These are phyloP conservation scores for Deroplatys truncata DNA, from an alignment of 2,888 invertebrate species.

Conservation along the genomic window DNA sequence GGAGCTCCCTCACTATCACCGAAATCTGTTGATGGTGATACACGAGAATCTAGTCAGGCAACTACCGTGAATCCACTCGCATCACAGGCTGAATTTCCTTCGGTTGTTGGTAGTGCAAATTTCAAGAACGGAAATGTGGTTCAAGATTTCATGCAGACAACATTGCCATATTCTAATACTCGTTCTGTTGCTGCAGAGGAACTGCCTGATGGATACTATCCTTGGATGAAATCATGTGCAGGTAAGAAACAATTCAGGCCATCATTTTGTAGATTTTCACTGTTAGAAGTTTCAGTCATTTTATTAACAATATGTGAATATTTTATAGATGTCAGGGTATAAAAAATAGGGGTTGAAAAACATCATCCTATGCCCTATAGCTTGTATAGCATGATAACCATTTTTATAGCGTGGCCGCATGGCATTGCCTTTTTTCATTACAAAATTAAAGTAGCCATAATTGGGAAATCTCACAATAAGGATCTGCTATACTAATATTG, in stretches of 20 bases:
- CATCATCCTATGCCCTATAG: too few relatives aligned
- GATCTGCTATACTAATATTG: too few relatives aligned
- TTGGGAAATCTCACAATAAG: too few relatives aligned
- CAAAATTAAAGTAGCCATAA: too few relatives aligned
- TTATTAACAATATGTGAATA: too few relatives aligned
- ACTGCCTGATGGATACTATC: slow-evolving; percentile 30
- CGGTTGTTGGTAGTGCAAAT: neutral
- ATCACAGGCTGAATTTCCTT: neutral
- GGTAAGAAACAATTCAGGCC: slow-evolving; percentile 24
- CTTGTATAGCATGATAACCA: too few relatives aligned
- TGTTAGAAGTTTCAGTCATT: neutral
- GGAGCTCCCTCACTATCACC: neutral
- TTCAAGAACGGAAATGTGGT: neutral
- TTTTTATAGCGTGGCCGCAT: too few relatives aligned
- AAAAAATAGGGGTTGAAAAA: too few relatives aligned
- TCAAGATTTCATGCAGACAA: neutral
- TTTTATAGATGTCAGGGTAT: too few relatives aligned
- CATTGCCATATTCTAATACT: neutral
- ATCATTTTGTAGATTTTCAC: too few relatives aligned
- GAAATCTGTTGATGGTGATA: neutral
- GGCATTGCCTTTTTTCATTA: too few relatives aligned
- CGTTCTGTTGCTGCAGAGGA: neutral
- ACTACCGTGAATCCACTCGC: neutral
- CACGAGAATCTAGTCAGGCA: neutral
- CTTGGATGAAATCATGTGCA: slow-evolving; percentile 40